These are phyloP conservation scores for Colinus virginianus DNA, from an alignment of 2,113 vertebrate species.

Conservation along the genomic window DNA sequence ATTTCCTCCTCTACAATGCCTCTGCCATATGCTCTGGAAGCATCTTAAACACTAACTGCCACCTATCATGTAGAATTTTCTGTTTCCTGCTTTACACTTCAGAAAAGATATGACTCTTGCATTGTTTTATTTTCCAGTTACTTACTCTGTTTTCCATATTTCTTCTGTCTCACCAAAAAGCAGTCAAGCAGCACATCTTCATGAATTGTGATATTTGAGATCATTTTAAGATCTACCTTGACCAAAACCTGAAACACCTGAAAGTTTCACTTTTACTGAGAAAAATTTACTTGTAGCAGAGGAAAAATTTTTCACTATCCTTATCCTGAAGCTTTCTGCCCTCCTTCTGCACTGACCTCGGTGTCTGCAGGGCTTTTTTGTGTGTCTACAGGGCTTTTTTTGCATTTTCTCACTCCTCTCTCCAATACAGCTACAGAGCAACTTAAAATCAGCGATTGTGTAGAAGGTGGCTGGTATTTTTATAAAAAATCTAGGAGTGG, in stretches of 20 bases:
- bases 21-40: neutral
- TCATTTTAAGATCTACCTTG: neutral
- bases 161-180: neutral
- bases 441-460: neutral
- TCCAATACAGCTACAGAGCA: neutral
- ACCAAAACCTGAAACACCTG: neutral
- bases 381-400: neutral
- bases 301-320: neutral
- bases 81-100: neutral
- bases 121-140: neutral
- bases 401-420: neutral
- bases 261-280: neutral
- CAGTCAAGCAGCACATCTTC: neutral
- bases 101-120: neutral
- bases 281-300: neutral
- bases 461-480: neutral
- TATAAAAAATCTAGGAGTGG: neutral
- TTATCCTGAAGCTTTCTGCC: neutral
- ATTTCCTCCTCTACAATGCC: neutral
- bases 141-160: neutral
- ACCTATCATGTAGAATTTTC: neutral
- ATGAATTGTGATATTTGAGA: neutral
- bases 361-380: neutral
- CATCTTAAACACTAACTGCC: neutral
- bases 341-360: no score